Conservation (phyloP, 1,140 invertebrate genomes). For the Drepana arcuata region DNA sequence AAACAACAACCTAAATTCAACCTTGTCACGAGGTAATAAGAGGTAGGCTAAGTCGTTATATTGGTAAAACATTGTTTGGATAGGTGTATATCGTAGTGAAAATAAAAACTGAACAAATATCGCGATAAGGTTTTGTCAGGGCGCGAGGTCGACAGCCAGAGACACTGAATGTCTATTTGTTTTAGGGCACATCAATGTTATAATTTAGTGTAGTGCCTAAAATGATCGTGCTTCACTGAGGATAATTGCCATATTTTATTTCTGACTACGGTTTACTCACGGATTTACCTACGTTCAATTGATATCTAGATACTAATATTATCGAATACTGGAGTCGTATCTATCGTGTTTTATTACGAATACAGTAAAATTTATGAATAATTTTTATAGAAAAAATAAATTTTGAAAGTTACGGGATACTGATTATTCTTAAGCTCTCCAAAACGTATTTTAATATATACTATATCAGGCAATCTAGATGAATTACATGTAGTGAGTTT, state of each 20-base stretch:
- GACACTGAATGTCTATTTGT: constrained; percentile 27
- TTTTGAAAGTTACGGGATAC: too few relatives aligned
- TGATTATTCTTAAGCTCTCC: too few relatives aligned
- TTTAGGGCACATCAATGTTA: constrained; percentile 7
- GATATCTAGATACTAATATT: too few relatives aligned
- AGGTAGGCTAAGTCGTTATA: too few relatives aligned
- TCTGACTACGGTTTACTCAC: not conserved
- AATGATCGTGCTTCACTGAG: constrained; percentile 17
- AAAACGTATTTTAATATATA: too few relatives aligned
- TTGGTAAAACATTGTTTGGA: constrained; percentile 23
- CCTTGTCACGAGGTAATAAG: too few relatives aligned
- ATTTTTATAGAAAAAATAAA: too few relatives aligned
- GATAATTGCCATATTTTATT: constrained; percentile 1
- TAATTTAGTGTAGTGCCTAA: constrained; percentile 25
- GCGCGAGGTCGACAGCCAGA: constrained; percentile 55
- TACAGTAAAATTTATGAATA: too few relatives aligned
- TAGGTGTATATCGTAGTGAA: constrained; percentile 51
- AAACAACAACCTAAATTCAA: constrained; percentile 25
- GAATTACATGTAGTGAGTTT: too few relatives aligned
- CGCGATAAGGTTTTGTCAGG: constrained; percentile 63
- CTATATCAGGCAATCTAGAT: too few relatives aligned
- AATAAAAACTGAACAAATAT: constrained; percentile 69
- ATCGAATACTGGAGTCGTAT: too few relatives aligned
- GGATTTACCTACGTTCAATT: constrained; percentile 24
- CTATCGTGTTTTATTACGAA: too few relatives aligned